Evolutionary conservation across 2,888 invertebrate species (phyloP).

Genomic region (Euzetes globulus): DNA sequence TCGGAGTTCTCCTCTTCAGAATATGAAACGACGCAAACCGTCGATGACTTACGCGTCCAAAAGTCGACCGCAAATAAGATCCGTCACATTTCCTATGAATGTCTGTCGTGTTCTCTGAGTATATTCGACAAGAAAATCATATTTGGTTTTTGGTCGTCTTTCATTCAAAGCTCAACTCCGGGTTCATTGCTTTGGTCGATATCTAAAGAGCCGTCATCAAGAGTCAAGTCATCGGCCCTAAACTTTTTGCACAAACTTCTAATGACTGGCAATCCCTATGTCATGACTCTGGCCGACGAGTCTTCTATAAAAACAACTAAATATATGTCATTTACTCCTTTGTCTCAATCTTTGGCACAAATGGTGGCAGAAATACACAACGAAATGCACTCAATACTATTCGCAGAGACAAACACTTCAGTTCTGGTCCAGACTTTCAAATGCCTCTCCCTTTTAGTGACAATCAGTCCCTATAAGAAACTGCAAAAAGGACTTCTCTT

Average conservation of each 20-base stretch:
- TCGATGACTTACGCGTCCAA: not conserved
- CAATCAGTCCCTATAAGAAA: conserved; percentile 30
- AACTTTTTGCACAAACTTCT: conserved; percentile 32
- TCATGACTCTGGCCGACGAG: conserved; percentile 23
- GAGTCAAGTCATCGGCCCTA: conserved; percentile 24
- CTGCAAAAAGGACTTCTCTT: conserved; percentile 7
- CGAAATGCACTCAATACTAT: conserved; percentile 13
- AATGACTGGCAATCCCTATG: conserved; percentile 15
- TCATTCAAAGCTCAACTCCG: not conserved
- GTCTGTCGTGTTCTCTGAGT: not conserved
- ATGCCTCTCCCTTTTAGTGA: conserved; percentile 16
- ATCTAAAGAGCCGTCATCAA: conserved; percentile 7
- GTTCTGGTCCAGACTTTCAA: conserved; percentile 15
- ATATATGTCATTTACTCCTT: conserved; percentile 27
- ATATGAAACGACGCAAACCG: conserved; percentile 2
- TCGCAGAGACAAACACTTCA: conserved; percentile 9
- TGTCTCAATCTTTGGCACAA: conserved; percentile 32
- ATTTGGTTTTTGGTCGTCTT: conserved; percentile 35
- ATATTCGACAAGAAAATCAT: conserved; percentile 21
- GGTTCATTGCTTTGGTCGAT: conserved; percentile 1
- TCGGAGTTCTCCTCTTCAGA: conserved; percentile 35
- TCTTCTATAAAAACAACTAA: not conserved
- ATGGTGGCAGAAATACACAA: conserved; percentile 32
- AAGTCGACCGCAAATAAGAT: conserved; percentile 13
- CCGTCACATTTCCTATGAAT: conserved; percentile 29